Base-by-base conservation (phyloP, 1,140 invertebrate species). In the Macrotrachela quadricornifera region DNA sequence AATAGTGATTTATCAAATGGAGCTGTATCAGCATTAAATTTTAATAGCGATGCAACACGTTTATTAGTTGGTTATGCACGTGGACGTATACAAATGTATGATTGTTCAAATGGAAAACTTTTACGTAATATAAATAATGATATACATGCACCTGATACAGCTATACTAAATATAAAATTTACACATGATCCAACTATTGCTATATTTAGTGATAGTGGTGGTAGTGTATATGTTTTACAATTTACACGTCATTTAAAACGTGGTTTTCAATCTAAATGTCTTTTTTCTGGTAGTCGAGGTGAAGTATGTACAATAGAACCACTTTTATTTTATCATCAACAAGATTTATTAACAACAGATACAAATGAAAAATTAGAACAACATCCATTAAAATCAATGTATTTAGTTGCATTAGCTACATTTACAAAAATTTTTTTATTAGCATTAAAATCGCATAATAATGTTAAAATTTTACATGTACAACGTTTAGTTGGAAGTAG, bases 181-280 rank as follows among this genome's bases (percentile, higher is more conserved):
- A 80, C 80, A 65, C 80, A 82, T 70, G 76, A 75, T 56, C 74
- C 77, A 37, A 78, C 78, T 8, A 64, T 85, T 48, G 83, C 83
- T 9, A 68, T 94, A 14, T 83, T 85, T 47, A 81, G 84, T 17
- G 90, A 97, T 66, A 91, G 84, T 55, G 87, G 88, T 14, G 91
- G 91, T 1, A 92, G 85, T n/a, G 88, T 96, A 4, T 96, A 91
- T 77, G 81, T 94, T 60, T 73, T 96, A 13, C 82, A 78, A 61
- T 88, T 94, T 61, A 86, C 66, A 52, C 73, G 86, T 52, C 79
- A 83, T 10, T 76, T 94, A 62, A 87, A 87, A 6, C 73, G 87
- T 50, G 80, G 80, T 11, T 85, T 82, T 64, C 80, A 83, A 57
- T 83, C 83, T 0, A 81, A 81, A 57, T 90, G 85, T 67, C 67